A percentile compares a stretch with the other conserved stretches of the same genome.
Evolutionary conservation across 2,113 vertebrate species (phyloP).

Genomic region (Hippocampus guttulatus): DNA sequence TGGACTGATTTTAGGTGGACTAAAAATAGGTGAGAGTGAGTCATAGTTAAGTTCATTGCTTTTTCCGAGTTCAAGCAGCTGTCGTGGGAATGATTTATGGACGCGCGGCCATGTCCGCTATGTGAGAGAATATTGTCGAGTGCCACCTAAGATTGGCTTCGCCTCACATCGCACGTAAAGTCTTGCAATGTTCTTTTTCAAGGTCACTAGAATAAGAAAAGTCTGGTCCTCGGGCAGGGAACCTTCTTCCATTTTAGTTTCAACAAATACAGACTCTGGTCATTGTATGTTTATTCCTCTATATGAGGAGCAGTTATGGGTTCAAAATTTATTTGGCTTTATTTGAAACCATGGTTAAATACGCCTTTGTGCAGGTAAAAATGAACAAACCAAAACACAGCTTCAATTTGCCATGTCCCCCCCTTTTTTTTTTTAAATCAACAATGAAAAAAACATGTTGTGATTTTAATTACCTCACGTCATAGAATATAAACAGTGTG

Average conservation of each 20-base stretch:
- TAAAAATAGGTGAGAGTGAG: constrained; percentile 3
- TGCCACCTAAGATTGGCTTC: constrained; percentile 8
- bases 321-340: not conserved
- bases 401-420: no score
- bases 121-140: constrained; percentile 6
- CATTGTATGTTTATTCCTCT: not conserved
- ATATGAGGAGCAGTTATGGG: not conserved
- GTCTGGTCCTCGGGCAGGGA: not conserved
- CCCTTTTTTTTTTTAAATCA: not conserved
- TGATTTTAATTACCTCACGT: no score
- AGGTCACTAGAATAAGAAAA: constrained; percentile 7
- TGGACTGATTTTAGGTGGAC: not conserved
- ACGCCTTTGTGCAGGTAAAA: no score
- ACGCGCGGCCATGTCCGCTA: not conserved
- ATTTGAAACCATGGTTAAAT: not conserved
- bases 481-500: no score
- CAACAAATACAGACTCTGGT: not conserved
- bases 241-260: not conserved
- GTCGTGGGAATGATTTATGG: constrained; percentile 8
- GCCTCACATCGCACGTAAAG: not conserved
- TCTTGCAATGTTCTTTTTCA: not conserved
- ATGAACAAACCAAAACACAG: no score
- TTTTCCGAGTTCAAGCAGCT: constrained; percentile 5
- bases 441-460: no score
- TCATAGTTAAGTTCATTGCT: not conserved